These are phyloP conservation scores for Lucilia sericata DNA, from an alignment of 1,140 invertebrate species.

Conservation along the genomic window DNA sequence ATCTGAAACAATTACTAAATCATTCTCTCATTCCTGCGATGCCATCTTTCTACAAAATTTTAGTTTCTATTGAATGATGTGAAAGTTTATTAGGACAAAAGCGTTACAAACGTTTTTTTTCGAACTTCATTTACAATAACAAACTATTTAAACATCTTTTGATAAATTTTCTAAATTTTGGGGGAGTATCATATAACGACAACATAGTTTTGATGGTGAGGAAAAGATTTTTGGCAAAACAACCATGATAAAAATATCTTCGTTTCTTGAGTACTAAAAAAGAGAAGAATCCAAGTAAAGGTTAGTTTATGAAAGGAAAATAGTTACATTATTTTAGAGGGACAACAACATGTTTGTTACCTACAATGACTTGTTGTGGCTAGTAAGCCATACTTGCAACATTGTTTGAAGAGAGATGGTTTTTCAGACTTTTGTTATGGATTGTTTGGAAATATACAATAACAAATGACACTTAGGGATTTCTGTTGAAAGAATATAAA, in stretches of 20 bases:
- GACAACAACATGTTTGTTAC: no score
- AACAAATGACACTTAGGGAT: constrained; percentile 8
- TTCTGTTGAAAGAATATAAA: not conserved
- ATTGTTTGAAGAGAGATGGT: not conserved
- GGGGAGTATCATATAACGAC: not conserved
- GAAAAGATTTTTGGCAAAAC: not conserved
- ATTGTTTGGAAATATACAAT: not conserved
- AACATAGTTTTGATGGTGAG: no score
- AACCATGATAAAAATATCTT: not conserved
- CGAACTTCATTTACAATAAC: constrained; percentile 18
- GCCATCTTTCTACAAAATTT: not conserved
- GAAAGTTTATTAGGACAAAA: constrained; percentile 45
- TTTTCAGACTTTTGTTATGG: no score
- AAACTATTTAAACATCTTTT: not conserved
- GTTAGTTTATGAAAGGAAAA: no score
- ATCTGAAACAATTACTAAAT: not conserved
- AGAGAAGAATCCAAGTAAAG: no score
- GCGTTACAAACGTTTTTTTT: constrained; percentile 36
- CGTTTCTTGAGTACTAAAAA: no score
- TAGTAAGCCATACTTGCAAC: not conserved
- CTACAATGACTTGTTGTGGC: not conserved
- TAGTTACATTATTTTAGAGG: no score
- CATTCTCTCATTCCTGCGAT: not conserved
- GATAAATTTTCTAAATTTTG: not conserved
- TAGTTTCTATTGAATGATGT: constrained; percentile 11